phyloP scores from a whole-genome alignment of 2,888 invertebrate species.

The Macropis europaea region DNA sequence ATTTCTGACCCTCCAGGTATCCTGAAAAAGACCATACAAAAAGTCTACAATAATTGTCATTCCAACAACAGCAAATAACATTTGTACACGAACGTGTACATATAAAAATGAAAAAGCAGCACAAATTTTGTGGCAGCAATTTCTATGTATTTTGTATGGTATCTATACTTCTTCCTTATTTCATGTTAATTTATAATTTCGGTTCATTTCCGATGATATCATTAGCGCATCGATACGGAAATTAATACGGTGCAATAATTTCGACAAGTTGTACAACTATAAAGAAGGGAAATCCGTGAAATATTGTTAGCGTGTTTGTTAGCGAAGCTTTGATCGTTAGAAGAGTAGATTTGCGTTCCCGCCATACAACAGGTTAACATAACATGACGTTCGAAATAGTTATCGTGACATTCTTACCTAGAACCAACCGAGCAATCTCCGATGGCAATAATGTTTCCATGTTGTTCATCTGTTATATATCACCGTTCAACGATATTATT shows the following conservation, averaged over 20 bases:
- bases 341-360: conserved; percentile 34
- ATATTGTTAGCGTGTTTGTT: neutral
- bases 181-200: too few species aligned
- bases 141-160: too few species aligned
- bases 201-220: too few species aligned
- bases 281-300: neutral
- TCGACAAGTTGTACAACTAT: neutral
- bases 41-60: too few species aligned
- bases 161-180: too few species aligned
- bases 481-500: neutral
- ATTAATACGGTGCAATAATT: neutral
- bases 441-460: conserved; percentile 78
- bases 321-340: neutral
- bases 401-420: conserved; percentile 68
- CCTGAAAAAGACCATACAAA: conserved; percentile 61
- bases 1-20: conserved; percentile 71
- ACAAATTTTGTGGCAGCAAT: too few species aligned
- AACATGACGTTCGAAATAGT: neutral
- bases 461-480: conserved; percentile 1
- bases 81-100: too few species aligned
- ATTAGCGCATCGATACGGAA: too few species aligned
- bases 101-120: too few species aligned
- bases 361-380: conserved; percentile 51
- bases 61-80: neutral
- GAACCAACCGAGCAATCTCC: conserved; percentile 77